Conservation (phyloP, 2,797 vertebrate species). For the Chelonia mydas region DNA sequence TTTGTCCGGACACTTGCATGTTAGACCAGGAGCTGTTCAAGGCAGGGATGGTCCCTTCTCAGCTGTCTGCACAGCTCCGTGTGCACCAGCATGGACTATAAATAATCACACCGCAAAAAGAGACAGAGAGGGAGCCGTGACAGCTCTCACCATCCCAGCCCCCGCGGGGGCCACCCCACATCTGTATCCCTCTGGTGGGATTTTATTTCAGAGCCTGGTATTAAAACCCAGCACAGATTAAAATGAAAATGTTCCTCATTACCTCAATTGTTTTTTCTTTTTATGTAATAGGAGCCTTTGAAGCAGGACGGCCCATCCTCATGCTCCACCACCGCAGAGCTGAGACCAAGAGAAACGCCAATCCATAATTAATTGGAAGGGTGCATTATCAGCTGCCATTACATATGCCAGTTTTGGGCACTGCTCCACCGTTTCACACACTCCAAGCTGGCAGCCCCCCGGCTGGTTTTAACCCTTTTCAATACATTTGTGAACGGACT, state of each 20-base stretch:
- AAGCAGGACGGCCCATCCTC: neutral
- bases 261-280: neutral
- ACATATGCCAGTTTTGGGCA: neutral
- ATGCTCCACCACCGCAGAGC: neutral
- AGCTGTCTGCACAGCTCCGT: neutral
- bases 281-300: neutral
- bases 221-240: conserved; percentile 1
- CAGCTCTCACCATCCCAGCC: neutral
- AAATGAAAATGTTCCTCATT: neutral
- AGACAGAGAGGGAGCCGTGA: neutral
- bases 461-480: neutral
- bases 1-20: neutral
- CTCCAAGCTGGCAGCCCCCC: neutral
- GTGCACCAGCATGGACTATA: neutral
- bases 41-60: neutral
- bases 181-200: neutral
- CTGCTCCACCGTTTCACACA: neutral
- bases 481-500: neutral
- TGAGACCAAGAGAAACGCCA: neutral
- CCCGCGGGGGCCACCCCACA: neutral
- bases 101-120: neutral
- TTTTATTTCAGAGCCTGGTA: neutral
- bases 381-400: neutral
- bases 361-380: neutral
- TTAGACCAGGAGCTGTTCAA: neutral